Evolutionary conservation across 2,888 invertebrate species (phyloP).

Genomic region (Liposcelis brunnea): DNA sequence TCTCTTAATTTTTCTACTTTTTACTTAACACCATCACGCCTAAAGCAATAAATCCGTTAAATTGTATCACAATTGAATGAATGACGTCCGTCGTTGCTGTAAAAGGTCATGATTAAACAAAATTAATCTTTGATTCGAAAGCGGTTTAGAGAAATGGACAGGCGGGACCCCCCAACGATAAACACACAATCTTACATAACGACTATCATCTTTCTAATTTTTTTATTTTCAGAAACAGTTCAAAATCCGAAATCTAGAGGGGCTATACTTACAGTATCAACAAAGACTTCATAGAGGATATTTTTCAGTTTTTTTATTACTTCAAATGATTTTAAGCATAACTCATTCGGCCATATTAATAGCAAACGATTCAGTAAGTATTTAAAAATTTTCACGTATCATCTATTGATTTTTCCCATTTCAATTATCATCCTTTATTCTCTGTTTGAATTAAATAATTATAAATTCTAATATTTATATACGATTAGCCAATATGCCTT

Average conservation of each 20-base stretch:
- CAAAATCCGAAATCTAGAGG: slow-evolving; percentile 52
- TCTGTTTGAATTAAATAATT: background rate
- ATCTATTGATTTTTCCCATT: slow-evolving; percentile 8
- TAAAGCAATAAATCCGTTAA: no score
- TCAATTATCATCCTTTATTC: slow-evolving; percentile 3
- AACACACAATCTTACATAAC: no score
- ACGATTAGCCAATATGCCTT: background rate
- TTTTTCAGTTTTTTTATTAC: slow-evolving; percentile 53
- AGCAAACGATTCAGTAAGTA: slow-evolving; percentile 27
- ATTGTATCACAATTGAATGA: no score
- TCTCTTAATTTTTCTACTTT: no score
- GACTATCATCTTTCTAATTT: slow-evolving; percentile 7
- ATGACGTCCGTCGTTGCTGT: no score
- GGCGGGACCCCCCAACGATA: no score
- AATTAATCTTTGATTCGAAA: no score
- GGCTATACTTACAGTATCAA: slow-evolving; percentile 55
- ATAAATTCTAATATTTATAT: background rate
- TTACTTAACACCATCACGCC: no score
- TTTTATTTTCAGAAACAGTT: slow-evolving; percentile 52
- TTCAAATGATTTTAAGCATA: slow-evolving; percentile 46
- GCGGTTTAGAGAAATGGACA: no score
- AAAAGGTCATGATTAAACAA: no score
- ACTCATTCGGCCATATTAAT: slow-evolving; percentile 41
- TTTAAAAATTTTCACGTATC: slow-evolving; percentile 21
- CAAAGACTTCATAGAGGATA: slow-evolving; percentile 61